These are phyloP conservation scores for Cheilosia pagana DNA, from an alignment of 2,888 invertebrate genomes.

Conservation along the genomic window DNA sequence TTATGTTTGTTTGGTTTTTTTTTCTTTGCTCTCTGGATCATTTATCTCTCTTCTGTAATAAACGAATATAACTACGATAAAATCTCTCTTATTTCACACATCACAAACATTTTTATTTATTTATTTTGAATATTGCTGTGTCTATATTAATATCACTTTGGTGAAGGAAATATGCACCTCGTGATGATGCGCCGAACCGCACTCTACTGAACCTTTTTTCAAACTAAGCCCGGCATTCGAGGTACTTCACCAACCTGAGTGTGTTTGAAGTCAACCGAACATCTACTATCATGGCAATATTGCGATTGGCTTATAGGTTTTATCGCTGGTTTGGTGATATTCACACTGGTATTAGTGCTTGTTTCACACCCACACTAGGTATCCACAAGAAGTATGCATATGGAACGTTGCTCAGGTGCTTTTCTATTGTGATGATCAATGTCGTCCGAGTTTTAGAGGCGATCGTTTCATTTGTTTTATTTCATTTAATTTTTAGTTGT, in stretches of 20 bases:
- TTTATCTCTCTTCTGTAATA: conserved; percentile 14
- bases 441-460: conserved; percentile 26
- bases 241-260: conserved; percentile 48
- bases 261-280: conserved; percentile 60
- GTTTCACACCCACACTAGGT: conserved; percentile 60
- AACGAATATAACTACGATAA: conserved; percentile 8
- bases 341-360: conserved; percentile 13
- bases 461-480: conserved; percentile 49
- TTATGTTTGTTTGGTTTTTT: conserved; percentile 6
- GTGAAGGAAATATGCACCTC: conserved; percentile 22
- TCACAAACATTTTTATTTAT: conserved; percentile 41
- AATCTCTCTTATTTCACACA: conserved; percentile 44
- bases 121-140: neutral
- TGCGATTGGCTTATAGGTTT: conserved; percentile 60
- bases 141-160: conserved; percentile 9
- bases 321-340: conserved; percentile 29
- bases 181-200: conserved; percentile 67
- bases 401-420: conserved; percentile 52
- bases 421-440: conserved; percentile 36
- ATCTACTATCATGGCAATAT: conserved; percentile 28
- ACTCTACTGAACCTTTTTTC: conserved; percentile 60
- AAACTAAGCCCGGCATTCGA: conserved; percentile 64
- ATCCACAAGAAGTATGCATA: conserved; percentile 36
- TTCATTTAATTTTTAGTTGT: conserved; percentile 29
- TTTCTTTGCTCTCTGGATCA: too few species aligned